These are phyloP conservation scores for Lamellibrachia luymesi DNA, from an alignment of 1,140 invertebrate species.

Conservation along the genomic window DNA sequence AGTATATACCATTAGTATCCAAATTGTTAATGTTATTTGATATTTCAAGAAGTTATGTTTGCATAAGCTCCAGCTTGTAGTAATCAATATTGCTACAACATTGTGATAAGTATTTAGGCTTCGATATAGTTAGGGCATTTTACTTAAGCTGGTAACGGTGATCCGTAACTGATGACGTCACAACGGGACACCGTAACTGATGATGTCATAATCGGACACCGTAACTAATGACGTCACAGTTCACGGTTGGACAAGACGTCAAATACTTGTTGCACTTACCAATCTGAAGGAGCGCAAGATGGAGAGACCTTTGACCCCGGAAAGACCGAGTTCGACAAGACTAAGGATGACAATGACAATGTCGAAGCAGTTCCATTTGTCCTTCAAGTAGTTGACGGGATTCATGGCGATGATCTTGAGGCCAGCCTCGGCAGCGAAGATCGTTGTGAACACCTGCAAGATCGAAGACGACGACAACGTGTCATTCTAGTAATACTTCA, in stretches of 20 bases:
- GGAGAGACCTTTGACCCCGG: constrained; percentile 91
- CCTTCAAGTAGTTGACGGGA: constrained; percentile 96
- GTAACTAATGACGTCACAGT: neutral
- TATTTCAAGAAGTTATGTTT: too few relatives aligned
- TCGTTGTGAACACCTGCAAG: constrained; percentile 93
- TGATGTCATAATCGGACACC: neutral
- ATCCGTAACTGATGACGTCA: neutral
- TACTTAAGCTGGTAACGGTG: too few relatives aligned
- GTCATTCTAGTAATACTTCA: too few relatives aligned
- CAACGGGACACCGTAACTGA: neutral
- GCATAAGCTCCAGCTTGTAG: too few relatives aligned
- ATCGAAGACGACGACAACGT: constrained; percentile 21
- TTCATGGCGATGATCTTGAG: constrained; percentile 95
- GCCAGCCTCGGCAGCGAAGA: constrained; percentile 94
- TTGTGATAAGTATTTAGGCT: too few relatives aligned
- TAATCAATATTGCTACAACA: too few relatives aligned
- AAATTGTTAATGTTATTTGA: too few relatives aligned
- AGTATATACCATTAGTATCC: too few relatives aligned
- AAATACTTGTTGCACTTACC: constrained; percentile 66
- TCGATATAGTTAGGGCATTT: too few relatives aligned
- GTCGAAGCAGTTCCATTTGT: constrained; percentile 99
- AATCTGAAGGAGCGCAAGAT: constrained; percentile 96
- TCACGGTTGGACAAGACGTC: too few relatives aligned
- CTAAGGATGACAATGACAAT: constrained; percentile 96
- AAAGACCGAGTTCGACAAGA: constrained; percentile 86